These are phyloP conservation scores for Halcyon senegalensis DNA, from an alignment of 2,113 vertebrate genomes.

Conservation along the genomic window DNA sequence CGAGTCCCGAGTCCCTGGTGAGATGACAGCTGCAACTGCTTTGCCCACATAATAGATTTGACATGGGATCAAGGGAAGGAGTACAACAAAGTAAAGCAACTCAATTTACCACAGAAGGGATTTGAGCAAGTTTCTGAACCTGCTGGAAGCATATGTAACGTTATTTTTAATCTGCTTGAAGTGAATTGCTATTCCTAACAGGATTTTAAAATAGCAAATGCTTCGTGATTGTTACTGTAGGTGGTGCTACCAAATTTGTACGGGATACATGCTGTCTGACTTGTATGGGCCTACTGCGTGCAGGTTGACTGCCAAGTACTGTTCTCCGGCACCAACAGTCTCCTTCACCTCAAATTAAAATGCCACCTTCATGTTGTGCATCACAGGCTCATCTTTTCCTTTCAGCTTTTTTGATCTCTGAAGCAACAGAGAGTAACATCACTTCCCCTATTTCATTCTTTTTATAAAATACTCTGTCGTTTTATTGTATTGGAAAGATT, in stretches of 20 bases:
- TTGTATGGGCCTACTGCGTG: not conserved
- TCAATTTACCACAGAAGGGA: not conserved
- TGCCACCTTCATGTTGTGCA: not conserved
- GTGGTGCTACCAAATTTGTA: not conserved
- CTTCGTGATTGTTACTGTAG: not conserved
- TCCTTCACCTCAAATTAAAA: not conserved
- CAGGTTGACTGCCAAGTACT: not conserved
- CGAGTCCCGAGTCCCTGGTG: not conserved
- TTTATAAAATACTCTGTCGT: not conserved
- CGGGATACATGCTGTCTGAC: not conserved
- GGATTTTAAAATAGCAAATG: not conserved
- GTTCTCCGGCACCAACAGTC: not conserved
- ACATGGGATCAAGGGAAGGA: not conserved
- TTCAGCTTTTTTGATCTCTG: not conserved
- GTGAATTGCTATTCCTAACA: not conserved
- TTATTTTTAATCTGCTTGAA: slow-evolving; percentile 25
- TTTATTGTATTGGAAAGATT: not conserved
- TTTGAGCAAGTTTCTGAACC: slow-evolving; percentile 20
- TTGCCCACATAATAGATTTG: not conserved
- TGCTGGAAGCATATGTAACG: not conserved
- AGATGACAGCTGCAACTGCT: not conserved
- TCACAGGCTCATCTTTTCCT: not conserved
- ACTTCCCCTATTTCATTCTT: not conserved
- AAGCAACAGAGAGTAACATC: not conserved
- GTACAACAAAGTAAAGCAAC: not conserved